A percentile compares a stretch with the other conserved stretches of the same genome.
Evolutionary conservation across 1,140 invertebrate species (phyloP).

Genomic region (Trypoxylus dichotomus): DNA sequence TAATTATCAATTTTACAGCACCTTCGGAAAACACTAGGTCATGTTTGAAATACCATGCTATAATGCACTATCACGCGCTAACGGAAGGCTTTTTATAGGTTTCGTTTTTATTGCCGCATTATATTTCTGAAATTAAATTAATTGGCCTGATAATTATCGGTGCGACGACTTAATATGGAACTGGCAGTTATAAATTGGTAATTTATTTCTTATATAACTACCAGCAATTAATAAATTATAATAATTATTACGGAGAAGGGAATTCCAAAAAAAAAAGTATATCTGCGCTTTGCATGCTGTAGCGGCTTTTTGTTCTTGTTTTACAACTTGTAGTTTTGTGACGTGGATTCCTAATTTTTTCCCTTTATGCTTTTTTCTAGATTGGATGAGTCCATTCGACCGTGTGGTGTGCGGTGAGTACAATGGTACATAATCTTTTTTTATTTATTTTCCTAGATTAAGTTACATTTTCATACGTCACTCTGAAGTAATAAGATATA

Average conservation of each 20-base stretch:
- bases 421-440: conserved; percentile 68
- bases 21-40: not conserved
- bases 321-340: not conserved
- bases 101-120: conserved; percentile 13
- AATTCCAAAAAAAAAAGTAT: not conserved
- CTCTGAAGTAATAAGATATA: not conserved
- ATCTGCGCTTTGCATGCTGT: not conserved
- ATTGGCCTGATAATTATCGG: not conserved
- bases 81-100: not conserved
- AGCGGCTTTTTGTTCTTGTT: not conserved
- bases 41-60: not conserved
- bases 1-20: conserved; percentile 10
- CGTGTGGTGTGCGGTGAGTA: conserved; percentile 90
- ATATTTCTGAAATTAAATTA: conserved; percentile 17
- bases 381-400: conserved; percentile 91
- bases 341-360: conserved; percentile 16
- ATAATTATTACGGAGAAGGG: not conserved
- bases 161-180: not conserved
- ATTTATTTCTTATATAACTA: conserved; percentile 17
- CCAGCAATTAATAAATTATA: conserved; percentile 21
- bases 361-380: conserved; percentile 61
- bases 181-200: not conserved
- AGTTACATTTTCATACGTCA: not conserved
- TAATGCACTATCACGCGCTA: not conserved
- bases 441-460: conserved; percentile 32